These are phyloP conservation scores for Serilophus lunatus DNA, from an alignment of 2,113 vertebrate genomes.

Conservation along the genomic window DNA sequence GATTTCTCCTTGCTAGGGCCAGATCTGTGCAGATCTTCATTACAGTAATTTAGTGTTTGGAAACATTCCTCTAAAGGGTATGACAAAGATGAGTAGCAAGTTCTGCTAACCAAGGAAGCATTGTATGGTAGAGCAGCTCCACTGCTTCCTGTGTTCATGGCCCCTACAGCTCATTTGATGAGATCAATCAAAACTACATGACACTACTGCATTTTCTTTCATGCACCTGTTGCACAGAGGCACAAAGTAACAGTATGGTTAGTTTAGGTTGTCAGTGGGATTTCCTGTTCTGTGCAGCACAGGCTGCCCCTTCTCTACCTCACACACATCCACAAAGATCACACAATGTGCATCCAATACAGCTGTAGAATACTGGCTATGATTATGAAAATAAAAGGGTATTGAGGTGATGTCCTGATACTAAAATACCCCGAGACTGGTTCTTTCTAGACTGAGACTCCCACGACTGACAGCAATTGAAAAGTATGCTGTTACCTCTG, in stretches of 20 bases:
- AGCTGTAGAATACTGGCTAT: background rate
- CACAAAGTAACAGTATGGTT: background rate
- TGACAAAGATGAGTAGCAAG: background rate
- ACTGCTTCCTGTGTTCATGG: background rate
- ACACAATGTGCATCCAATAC: background rate
- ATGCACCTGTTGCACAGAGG: background rate
- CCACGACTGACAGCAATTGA: background rate
- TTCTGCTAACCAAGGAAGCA: background rate
- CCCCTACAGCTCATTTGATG: background rate
- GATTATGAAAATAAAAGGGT: background rate
- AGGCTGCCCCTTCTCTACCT: background rate
- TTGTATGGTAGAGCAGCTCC: background rate
- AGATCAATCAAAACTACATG: background rate
- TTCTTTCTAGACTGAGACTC: background rate
- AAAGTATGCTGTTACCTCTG: background rate
- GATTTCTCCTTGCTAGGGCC: background rate
- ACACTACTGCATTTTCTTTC: background rate
- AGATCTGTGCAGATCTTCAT: background rate
- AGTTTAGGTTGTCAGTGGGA: background rate
- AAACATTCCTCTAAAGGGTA: background rate
- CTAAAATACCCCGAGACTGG: background rate
- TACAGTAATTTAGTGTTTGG: background rate
- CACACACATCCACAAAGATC: background rate
- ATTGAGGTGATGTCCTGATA: background rate
- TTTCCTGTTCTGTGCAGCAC: background rate